These are phyloP conservation scores for Astur gentilis DNA, from an alignment of 2,113 vertebrate species.

Conservation along the genomic window DNA sequence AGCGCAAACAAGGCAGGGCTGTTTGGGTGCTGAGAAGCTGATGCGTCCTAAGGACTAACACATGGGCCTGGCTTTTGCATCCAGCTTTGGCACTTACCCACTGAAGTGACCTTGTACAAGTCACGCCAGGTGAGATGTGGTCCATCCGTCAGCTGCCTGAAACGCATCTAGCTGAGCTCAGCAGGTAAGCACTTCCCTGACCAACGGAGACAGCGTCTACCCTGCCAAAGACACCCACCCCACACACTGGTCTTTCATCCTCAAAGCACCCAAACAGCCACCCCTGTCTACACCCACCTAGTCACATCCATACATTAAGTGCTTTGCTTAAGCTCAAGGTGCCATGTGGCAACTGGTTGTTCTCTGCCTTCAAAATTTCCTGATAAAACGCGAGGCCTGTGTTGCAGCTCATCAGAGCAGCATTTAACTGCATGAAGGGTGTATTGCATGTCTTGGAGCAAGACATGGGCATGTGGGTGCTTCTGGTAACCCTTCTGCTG, in stretches of 20 bases:
- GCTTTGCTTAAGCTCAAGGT: not conserved
- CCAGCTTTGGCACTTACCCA: not conserved
- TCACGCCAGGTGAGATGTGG: not conserved
- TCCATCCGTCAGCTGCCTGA: not conserved
- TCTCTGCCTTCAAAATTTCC: not conserved
- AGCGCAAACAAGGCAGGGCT: not conserved
- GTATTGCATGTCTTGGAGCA: not conserved
- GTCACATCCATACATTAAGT: not conserved
- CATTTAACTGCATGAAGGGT: not conserved
- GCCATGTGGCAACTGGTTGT: fast-evolving
- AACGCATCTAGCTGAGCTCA: not conserved
- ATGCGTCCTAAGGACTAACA: not conserved
- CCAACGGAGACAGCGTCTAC: not conserved
- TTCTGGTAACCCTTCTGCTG: not conserved
- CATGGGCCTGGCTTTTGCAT: not conserved
- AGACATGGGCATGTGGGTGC: fast-evolving
- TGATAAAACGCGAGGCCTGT: not conserved
- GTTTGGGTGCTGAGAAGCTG: not conserved
- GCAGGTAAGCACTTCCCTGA: not conserved
- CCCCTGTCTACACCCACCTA: not conserved
- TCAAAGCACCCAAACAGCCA: not conserved
- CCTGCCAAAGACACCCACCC: not conserved
- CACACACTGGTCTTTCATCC: not conserved
- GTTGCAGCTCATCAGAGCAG: not conserved
- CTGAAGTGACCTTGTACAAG: not conserved